Evolutionary conservation across 2,113 vertebrate species (phyloP).

Genomic region (Cololabis saira): DNA sequence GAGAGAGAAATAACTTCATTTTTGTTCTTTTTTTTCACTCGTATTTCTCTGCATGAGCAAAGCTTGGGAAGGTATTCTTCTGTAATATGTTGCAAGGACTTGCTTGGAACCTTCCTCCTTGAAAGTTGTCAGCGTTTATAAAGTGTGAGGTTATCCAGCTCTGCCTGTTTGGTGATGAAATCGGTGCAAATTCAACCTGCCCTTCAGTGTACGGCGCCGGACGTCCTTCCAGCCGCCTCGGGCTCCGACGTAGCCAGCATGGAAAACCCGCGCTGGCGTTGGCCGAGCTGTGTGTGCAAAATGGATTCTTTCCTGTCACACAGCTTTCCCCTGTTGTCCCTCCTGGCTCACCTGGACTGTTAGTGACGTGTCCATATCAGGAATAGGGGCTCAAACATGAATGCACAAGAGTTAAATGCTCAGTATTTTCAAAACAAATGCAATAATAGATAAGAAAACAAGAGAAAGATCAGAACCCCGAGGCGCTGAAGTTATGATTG

Average conservation of each 20-base stretch:
- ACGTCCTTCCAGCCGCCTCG: constrained; percentile 9
- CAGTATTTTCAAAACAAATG: not conserved
- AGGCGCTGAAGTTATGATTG: no score
- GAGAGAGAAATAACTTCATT: constrained; percentile 14
- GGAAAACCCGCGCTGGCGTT: constrained; percentile 15
- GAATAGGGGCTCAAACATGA: no score
- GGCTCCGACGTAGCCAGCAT: constrained; percentile 1
- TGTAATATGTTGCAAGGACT: constrained; percentile 4
- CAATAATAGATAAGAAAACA: not conserved
- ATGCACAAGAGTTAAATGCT: no score
- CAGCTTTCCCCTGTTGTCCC: not conserved
- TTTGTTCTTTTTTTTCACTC: constrained; percentile 26
- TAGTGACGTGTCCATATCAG: no score
- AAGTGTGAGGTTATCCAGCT: constrained; percentile 1
- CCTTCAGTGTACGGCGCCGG: not conserved
- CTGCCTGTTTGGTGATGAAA: not conserved
- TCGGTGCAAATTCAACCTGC: constrained; percentile 12
- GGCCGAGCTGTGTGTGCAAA: not conserved
- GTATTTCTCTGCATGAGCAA: constrained; percentile 9
- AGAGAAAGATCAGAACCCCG: no score
- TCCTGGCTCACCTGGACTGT: no score
- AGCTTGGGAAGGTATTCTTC: constrained; percentile 11
- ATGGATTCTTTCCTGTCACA: constrained; percentile 14
- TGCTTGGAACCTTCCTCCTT: not conserved
- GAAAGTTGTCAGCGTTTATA: constrained; percentile 2